These are phyloP conservation scores for Acrocephalus arundinaceus DNA, from an alignment of 2,113 vertebrate species.

Conservation along the genomic window DNA sequence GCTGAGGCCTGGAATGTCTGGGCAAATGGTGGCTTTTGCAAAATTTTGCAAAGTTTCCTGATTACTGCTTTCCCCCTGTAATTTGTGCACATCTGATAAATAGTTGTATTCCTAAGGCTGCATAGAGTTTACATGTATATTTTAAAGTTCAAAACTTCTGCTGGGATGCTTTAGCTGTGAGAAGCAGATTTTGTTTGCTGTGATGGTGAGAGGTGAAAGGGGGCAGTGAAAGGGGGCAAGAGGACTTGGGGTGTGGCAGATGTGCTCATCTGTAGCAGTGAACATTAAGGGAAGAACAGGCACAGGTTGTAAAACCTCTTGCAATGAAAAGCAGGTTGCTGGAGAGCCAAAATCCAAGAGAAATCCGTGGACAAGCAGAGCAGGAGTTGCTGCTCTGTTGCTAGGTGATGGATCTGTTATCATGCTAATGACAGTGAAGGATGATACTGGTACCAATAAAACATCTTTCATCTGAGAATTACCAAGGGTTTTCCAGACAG, in stretches of 20 bases:
- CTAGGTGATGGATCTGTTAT: slow-evolving; percentile 61
- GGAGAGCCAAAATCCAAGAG: background rate
- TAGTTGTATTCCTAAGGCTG: background rate
- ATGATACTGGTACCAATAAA: slow-evolving; percentile 57
- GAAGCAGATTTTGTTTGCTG: background rate
- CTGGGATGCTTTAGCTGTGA: background rate
- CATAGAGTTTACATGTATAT: background rate
- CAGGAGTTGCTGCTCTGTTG: slow-evolving; percentile 35
- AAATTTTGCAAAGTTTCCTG: background rate
- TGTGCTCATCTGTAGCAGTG: background rate
- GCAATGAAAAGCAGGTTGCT: background rate
- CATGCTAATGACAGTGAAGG: slow-evolving; percentile 57
- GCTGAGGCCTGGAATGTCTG: background rate
- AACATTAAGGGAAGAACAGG: background rate
- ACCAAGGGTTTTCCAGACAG: slow-evolving; percentile 36
- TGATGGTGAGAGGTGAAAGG: background rate
- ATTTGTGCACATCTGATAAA: background rate
- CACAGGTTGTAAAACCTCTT: background rate
- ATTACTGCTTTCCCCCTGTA: background rate
- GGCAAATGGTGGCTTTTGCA: background rate
- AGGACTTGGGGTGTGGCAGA: background rate
- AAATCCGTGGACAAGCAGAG: background rate
- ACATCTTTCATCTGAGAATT: slow-evolving; percentile 57
- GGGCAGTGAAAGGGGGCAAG: background rate
- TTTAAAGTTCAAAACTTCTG: background rate